phyloP scores from a whole-genome alignment of 2,113 vertebrate genomes.

The Carlito syrichta region DNA sequence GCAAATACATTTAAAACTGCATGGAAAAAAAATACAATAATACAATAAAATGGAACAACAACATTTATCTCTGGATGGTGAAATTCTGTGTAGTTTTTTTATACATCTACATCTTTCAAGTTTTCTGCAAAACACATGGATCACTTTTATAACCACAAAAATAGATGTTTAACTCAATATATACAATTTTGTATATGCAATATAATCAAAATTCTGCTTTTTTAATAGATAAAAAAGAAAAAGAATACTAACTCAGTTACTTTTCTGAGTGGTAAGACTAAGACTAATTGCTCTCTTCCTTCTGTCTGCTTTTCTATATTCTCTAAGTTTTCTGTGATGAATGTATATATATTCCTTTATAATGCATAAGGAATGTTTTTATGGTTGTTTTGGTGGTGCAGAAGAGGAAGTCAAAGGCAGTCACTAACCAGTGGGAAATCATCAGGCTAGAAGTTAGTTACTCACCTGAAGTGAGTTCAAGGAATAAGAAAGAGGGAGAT shows the following conservation, averaged over 20 bases:
- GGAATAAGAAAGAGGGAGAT: neutral
- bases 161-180: neutral
- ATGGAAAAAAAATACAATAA: neutral
- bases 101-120: constrained; percentile 19
- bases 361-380: neutral
- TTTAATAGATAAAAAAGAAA: neutral
- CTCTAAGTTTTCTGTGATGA: neutral
- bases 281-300: neutral
- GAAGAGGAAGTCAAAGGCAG: neutral
- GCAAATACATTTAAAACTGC: constrained; percentile 33
- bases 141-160: constrained; percentile 25
- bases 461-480: neutral
- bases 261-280: neutral
- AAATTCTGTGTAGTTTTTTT: constrained; percentile 24
- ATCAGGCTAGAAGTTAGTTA: neutral
- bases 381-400: neutral
- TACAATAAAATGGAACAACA: neutral
- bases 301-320: neutral
- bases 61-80: neutral
- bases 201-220: neutral
- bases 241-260: neutral
- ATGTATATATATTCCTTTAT: neutral
- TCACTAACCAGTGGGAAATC: neutral
- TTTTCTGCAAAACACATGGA: neutral
- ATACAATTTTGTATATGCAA: neutral